Conservation (phyloP, 2,113 vertebrate genomes). For the Syngnathus typhle region DNA sequence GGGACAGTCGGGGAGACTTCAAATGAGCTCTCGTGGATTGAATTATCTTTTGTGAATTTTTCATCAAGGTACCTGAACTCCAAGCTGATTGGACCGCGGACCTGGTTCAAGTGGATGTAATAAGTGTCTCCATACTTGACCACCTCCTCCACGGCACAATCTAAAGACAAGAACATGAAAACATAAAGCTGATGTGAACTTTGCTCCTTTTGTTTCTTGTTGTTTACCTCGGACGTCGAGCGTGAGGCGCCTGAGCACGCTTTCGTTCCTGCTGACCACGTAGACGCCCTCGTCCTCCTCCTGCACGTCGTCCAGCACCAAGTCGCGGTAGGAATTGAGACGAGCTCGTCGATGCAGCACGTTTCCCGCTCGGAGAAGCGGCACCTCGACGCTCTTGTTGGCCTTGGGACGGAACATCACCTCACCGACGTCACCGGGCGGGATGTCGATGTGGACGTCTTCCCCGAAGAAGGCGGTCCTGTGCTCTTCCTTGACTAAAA, state of each 20-base stretch:
- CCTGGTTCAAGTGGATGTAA: constrained; percentile 50
- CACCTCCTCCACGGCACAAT: constrained; percentile 63
- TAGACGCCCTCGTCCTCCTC: constrained; percentile 68
- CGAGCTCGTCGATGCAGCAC: constrained; percentile 18
- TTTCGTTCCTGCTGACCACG: constrained; percentile 43
- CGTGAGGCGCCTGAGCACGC: constrained; percentile 30
- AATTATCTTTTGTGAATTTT: too few relatives aligned
- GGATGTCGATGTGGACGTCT: constrained; percentile 60
- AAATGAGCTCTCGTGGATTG: too few relatives aligned
- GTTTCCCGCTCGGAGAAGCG: constrained; percentile 45
- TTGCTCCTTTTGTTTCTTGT: neutral
- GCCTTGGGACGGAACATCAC: constrained; percentile 56
- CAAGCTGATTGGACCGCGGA: constrained; percentile 60
- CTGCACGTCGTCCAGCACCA: constrained; percentile 66
- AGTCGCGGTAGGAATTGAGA: constrained; percentile 42
- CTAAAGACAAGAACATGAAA: constrained; percentile 32
- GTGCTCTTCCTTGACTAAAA: constrained; percentile 52
- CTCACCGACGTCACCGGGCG: constrained; percentile 25
- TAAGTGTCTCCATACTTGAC: constrained; percentile 68
- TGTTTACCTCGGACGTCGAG: constrained; percentile 60
- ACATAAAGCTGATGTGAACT: neutral
- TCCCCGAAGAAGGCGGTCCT: constrained; percentile 67
- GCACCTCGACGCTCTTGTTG: constrained; percentile 17
- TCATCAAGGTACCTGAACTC: constrained; percentile 57
- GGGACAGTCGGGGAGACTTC: neutral